Percentiles rank a stretch among this genome's conserved stretches.
Evolutionary conservation across 1,140 invertebrate species (phyloP).

Genomic region (Aporrectodea caliginosa): DNA sequence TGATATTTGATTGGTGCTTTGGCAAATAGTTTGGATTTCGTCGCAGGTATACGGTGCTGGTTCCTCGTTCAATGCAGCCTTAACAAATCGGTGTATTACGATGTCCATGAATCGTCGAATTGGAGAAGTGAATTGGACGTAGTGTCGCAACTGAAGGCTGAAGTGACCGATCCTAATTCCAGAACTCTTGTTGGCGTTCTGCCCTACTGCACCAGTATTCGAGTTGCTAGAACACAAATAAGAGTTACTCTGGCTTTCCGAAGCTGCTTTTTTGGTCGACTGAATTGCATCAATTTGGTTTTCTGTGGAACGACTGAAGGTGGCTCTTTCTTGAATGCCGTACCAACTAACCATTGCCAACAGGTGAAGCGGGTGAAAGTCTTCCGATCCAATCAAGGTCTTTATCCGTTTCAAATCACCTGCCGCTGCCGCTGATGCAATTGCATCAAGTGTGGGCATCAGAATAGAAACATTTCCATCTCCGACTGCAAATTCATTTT

Average conservation of each 20-base stretch:
- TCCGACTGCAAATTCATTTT: background rate
- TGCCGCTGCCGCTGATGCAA: background rate
- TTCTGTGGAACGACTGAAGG: constrained; percentile 22
- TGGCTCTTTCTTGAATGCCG: constrained; percentile 20
- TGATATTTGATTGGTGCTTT: constrained; percentile 34
- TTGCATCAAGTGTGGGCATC: background rate
- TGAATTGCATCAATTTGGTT: background rate
- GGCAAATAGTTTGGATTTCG: constrained; percentile 38
- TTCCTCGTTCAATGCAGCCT: constrained; percentile 34
- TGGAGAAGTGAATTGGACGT: constrained; percentile 57
- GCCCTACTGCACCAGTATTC: background rate
- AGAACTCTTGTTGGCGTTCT: background rate
- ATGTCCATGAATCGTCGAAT: constrained; percentile 55
- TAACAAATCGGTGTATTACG: constrained; percentile 44
- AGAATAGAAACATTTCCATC: background rate
- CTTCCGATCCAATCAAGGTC: constrained; percentile 12
- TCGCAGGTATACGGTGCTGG: constrained; percentile 29
- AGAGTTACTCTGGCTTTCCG: too few species aligned
- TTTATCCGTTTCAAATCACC: constrained; percentile 12
- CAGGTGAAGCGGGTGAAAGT: background rate
- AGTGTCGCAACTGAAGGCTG: constrained; percentile 35
- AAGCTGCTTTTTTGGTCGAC: too few species aligned
- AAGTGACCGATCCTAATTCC: constrained; percentile 31
- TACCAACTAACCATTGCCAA: constrained; percentile 18
- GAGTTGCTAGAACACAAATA: background rate